A percentile compares a stretch with the other conserved stretches of the same genome.
Conservation (phyloP, 1,140 invertebrate genomes). For the Nasonia giraulti region DNA sequence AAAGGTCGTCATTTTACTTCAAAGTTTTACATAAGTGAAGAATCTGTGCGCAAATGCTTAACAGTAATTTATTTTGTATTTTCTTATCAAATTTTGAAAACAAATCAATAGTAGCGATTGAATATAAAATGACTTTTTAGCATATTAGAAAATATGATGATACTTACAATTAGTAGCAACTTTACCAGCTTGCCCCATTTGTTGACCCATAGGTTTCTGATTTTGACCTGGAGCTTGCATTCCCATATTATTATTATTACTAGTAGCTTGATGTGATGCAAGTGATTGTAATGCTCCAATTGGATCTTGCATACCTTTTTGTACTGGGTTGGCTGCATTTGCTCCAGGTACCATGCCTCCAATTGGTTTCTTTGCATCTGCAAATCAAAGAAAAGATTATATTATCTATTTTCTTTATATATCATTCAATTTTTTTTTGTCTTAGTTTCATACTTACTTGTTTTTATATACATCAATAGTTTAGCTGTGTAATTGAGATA, state of each 20-base stretch:
- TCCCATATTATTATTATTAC: constrained; percentile 78
- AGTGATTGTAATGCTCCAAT: constrained; percentile 90
- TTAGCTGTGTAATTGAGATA: constrained; percentile 90
- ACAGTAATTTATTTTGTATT: not conserved
- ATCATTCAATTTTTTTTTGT: not conserved
- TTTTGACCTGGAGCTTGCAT: constrained; percentile 73
- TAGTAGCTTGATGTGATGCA: constrained; percentile 81
- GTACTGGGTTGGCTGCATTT: constrained; percentile 53
- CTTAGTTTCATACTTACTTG: constrained; percentile 74
- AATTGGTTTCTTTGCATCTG: constrained; percentile 74
- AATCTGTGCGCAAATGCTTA: not conserved
- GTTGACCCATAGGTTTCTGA: constrained; percentile 76
- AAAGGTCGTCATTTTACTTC: too few relatives aligned
- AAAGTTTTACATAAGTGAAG: not conserved
- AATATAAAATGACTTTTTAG: not conserved
- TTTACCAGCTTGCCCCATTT: constrained; percentile 65
- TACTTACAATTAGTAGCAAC: constrained; percentile 40
- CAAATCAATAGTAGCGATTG: not conserved
- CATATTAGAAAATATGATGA: not conserved
- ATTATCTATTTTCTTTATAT: not conserved
- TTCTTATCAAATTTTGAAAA: not conserved
- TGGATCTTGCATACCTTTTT: constrained; percentile 82
- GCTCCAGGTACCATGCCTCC: constrained; percentile 62
- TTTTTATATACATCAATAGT: constrained; percentile 90
- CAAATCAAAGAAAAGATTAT: constrained; percentile 19